A percentile compares a stretch with the other conserved stretches of the same genome.
Conservation (phyloP, 2,888 invertebrate species). For the Coleophora deauratella region DNA sequence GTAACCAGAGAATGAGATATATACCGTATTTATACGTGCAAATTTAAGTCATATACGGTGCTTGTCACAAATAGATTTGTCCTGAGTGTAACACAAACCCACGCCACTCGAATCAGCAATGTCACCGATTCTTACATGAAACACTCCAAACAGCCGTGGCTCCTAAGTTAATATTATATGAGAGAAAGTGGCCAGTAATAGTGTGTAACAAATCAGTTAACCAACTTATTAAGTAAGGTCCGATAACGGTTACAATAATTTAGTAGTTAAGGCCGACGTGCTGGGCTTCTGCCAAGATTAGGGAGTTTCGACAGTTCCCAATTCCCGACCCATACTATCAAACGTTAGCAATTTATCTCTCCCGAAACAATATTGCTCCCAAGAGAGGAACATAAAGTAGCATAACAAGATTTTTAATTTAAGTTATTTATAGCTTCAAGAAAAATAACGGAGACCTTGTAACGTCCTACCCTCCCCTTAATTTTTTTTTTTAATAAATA, state of each 20-base stretch:
- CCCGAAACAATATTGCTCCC: slow-evolving; percentile 5
- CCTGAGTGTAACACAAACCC: too few species aligned
- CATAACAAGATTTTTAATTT: slow-evolving; percentile 5
- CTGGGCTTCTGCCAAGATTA: slow-evolving; percentile 11
- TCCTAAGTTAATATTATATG: background rate
- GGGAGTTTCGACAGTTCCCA: slow-evolving; percentile 10
- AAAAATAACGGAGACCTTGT: background rate
- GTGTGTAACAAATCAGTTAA: background rate
- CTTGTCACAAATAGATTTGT: too few species aligned
- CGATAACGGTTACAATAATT: slow-evolving; percentile 4
- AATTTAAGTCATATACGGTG: too few species aligned
- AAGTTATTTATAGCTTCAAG: slow-evolving; percentile 4
- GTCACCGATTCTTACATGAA: too few species aligned
- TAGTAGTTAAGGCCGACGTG: slow-evolving; percentile 1
- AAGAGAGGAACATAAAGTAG: background rate
- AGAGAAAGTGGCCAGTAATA: background rate
- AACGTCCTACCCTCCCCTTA: too few species aligned
- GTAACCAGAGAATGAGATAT: too few species aligned
- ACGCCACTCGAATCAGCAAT: too few species aligned
- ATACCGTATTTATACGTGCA: too few species aligned
- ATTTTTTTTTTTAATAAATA: too few species aligned
- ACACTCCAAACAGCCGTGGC: background rate
- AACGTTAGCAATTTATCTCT: slow-evolving; percentile 10
- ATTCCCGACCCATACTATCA: slow-evolving; percentile 9
- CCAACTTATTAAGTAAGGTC: slow-evolving; percentile 5